Conservation (phyloP, 2,797 vertebrate species). For the Tamandua tetradactyla region DNA sequence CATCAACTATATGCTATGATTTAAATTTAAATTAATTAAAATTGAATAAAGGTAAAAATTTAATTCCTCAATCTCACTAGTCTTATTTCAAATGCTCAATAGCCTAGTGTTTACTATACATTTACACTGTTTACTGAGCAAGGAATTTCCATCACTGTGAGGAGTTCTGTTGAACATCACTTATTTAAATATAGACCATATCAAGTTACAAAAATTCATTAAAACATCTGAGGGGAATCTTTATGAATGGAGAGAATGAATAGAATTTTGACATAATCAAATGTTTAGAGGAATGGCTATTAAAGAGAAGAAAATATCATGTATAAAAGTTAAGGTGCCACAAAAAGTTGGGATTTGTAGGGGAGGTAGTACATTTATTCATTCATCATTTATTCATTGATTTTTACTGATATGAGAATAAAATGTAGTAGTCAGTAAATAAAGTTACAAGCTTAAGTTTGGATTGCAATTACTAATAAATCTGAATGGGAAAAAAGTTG, state of each 20-base stretch:
- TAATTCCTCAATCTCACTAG: background rate
- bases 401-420: background rate
- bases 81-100: background rate
- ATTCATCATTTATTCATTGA: background rate
- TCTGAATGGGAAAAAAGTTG: background rate
- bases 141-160: background rate
- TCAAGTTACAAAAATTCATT: background rate
- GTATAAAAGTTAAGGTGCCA: background rate
- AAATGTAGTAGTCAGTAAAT: background rate
- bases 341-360: background rate
- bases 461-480: conserved; percentile 17
- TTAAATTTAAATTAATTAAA: conserved; percentile 50
- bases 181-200: background rate
- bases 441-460: background rate
- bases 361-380: background rate
- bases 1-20: background rate
- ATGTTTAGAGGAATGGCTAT: background rate
- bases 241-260: background rate
- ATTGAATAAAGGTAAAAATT: conserved; percentile 9
- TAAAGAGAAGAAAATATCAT: background rate
- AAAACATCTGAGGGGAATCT: background rate
- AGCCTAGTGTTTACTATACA: no score
- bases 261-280: background rate
- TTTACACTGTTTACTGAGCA: background rate
- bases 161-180: background rate